A percentile compares a stretch with the other conserved stretches of the same genome.
Conservation (phyloP, 2,113 vertebrate species). For the Gopherus flavomarginatus region DNA sequence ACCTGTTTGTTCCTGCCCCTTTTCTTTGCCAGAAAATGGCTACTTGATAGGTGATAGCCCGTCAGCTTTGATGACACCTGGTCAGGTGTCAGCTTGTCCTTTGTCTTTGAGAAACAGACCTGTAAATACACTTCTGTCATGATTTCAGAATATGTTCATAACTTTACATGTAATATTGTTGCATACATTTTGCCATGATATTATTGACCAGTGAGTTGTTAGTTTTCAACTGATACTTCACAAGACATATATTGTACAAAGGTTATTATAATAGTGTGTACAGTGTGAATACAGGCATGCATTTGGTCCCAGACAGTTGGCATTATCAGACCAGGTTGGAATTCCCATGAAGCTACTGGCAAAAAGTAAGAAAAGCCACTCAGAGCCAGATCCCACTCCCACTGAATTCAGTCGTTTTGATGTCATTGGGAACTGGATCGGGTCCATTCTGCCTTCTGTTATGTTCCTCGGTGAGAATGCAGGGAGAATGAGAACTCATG, state of each 20-base stretch:
- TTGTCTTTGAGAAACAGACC: no score
- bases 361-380: not conserved
- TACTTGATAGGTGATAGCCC: no score
- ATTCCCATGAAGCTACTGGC: not conserved
- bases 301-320: not conserved
- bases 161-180: no score
- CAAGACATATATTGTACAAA: no score
- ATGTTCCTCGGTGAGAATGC: not conserved
- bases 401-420: not conserved
- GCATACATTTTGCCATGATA: no score
- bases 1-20: not conserved
- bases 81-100: no score
- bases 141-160: no score
- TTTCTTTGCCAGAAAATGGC: not conserved
- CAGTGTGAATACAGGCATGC: not conserved
- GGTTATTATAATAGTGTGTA: not conserved
- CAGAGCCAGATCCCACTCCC: not conserved
- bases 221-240: no score
- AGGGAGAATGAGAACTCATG: not conserved
- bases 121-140: no score
- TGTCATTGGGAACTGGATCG: not conserved
- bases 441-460: not conserved
- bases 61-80: no score
- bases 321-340: not conserved
- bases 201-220: no score